Conservation (phyloP, 2,113 vertebrate genomes). For the Calypte anna region DNA sequence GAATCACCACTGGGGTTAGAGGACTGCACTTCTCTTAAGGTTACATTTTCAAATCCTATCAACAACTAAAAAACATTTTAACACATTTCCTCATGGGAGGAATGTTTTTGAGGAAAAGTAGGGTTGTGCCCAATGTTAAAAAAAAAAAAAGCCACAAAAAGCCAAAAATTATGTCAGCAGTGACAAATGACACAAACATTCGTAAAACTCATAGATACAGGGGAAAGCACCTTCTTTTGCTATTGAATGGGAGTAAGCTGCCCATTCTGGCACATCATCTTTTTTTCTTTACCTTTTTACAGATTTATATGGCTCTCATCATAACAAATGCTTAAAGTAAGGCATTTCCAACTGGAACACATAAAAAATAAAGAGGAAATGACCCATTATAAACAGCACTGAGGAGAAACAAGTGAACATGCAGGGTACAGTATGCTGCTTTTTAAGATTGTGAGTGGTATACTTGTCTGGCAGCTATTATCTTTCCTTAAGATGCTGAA, state of each 20-base stretch:
- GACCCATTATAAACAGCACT: conserved; percentile 35
- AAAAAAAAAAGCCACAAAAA: not conserved
- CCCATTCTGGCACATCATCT: conserved; percentile 27
- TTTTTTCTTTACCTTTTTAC: conserved; percentile 6
- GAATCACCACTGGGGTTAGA: not conserved
- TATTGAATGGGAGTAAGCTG: conserved; percentile 17
- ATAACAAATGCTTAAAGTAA: conserved; percentile 6
- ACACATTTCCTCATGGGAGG: not conserved
- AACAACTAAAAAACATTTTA: not conserved
- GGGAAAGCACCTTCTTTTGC: conserved; percentile 44
- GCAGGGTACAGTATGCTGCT: not conserved
- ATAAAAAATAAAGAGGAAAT: conserved; percentile 59
- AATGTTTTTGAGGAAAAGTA: not conserved
- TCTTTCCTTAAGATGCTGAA: not conserved
- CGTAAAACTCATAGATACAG: conserved; percentile 50
- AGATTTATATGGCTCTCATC: conserved; percentile 40
- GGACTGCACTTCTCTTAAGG: not conserved
- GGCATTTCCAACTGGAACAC: conserved; percentile 54
- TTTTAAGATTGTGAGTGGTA: not conserved
- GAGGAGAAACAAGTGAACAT: conserved; percentile 21
- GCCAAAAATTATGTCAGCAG: not conserved
- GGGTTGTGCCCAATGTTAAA: too few relatives aligned
- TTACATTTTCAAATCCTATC: not conserved
- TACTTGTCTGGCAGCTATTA: conserved; percentile 5
- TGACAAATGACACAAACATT: not conserved